Evolutionary conservation across 2,888 invertebrate genomes (phyloP).

Genomic region (Leucophora obtusa): DNA sequence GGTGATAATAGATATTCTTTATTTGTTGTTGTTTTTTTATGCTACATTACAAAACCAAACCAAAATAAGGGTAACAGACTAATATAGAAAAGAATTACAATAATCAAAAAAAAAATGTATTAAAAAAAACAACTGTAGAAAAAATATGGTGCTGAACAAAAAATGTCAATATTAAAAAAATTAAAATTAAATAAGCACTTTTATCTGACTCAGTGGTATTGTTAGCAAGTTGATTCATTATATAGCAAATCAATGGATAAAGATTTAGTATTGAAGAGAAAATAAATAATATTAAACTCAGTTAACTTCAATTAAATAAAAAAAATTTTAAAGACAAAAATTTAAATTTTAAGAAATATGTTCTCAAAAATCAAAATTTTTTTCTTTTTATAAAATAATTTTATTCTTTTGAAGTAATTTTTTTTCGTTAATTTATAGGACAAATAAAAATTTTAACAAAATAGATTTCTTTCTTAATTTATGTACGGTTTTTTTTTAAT

Average conservation of each 20-base stretch:
- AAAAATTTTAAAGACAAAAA: too few relatives aligned
- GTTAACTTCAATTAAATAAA: not conserved
- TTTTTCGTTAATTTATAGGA: not conserved
- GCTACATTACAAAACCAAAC: constrained; percentile 64
- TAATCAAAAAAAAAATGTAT: constrained; percentile 49
- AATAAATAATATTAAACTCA: not conserved
- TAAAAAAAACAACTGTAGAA: constrained; percentile 34
- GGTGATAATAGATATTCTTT: constrained; percentile 58
- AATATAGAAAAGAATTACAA: constrained; percentile 62
- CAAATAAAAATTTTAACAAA: constrained; percentile 10
- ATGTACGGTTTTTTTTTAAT: constrained; percentile 28
- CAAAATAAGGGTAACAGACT: constrained; percentile 67
- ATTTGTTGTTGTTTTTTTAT: constrained; percentile 62
- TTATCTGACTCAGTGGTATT: constrained; percentile 38
- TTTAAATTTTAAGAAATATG: too few relatives aligned
- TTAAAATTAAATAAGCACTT: constrained; percentile 26
- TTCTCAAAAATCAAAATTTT: too few relatives aligned
- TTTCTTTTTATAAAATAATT: too few relatives aligned
- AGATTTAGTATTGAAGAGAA: constrained; percentile 19
- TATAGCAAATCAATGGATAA: constrained; percentile 39
- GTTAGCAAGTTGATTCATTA: constrained; percentile 39
- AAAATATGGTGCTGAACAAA: constrained; percentile 54
- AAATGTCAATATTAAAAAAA: constrained; percentile 26
- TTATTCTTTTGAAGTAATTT: too few relatives aligned
- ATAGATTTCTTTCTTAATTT: not conserved